Conservation (phyloP, 2,888 invertebrate genomes). For the Abrostola triplasia region DNA sequence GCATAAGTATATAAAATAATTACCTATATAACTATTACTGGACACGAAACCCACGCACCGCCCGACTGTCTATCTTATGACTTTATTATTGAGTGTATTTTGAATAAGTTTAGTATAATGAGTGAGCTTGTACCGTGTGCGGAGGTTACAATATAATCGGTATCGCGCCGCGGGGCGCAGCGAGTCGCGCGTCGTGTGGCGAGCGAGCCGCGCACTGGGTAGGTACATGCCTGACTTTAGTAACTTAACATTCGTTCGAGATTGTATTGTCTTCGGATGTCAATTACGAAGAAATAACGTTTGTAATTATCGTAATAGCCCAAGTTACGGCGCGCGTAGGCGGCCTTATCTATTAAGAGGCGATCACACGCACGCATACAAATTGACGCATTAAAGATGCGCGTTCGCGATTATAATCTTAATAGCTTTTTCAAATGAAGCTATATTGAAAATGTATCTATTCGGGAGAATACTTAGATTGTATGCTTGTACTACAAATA, state of each 20-base stretch:
- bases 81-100: slow-evolving; percentile 15
- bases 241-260: slow-evolving; percentile 21
- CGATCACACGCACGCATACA: slow-evolving; percentile 80
- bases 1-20: slow-evolving; percentile 1
- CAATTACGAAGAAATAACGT: slow-evolving; percentile 50
- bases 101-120: slow-evolving; percentile 5
- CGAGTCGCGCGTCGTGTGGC: slow-evolving; percentile 15
- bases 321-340: slow-evolving; percentile 60
- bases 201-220: slow-evolving; percentile 5
- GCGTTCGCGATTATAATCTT: slow-evolving; percentile 73
- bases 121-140: neutral
- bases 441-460: slow-evolving; percentile 73
- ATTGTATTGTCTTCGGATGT: slow-evolving; percentile 48
- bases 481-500: slow-evolving; percentile 8
- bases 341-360: slow-evolving; percentile 71
- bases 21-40: slow-evolving; percentile 7
- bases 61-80: slow-evolving; percentile 1
- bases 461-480: slow-evolving; percentile 4
- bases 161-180: slow-evolving; percentile 12
- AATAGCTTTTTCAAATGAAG: slow-evolving; percentile 77
- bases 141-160: slow-evolving; percentile 18
- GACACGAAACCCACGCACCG: neutral
- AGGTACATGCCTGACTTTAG: slow-evolving; percentile 9
- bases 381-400: slow-evolving; percentile 78
- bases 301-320: slow-evolving; percentile 53